Conservation (phyloP, 2,888 invertebrate genomes). For the Eugnorisma glareosa region DNA sequence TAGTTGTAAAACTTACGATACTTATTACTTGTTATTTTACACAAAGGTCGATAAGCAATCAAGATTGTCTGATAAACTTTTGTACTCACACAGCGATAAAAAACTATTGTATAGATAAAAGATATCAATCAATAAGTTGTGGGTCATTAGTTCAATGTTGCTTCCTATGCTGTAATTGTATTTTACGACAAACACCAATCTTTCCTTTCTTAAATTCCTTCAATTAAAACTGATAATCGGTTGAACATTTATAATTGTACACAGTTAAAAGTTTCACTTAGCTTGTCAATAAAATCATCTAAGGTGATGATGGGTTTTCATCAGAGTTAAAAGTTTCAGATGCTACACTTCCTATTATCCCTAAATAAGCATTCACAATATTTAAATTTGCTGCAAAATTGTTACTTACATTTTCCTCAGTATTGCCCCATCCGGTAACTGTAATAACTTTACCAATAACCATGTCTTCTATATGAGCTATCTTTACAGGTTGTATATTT, state of each 20-base stretch:
- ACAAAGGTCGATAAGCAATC: background rate
- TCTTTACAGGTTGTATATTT: constrained; percentile 81
- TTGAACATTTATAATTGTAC: background rate
- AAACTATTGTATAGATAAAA: background rate
- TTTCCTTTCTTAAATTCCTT: constrained; percentile 26
- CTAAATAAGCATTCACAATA: background rate
- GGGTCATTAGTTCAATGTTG: background rate
- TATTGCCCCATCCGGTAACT: constrained; percentile 88
- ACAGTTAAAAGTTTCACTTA: background rate
- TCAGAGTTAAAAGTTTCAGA: background rate
- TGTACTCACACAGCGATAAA: background rate
- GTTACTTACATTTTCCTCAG: constrained; percentile 84
- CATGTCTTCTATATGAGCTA: constrained; percentile 86
- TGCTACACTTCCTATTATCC: background rate
- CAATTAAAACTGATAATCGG: background rate
- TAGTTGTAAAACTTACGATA: background rate
- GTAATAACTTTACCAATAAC: constrained; percentile 83
- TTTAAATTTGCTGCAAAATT: background rate
- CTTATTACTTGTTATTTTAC: constrained; percentile 5
- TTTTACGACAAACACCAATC: constrained; percentile 2
- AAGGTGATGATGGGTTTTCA: background rate
- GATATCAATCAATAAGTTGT: constrained; percentile 1
- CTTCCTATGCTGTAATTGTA: too few species aligned
- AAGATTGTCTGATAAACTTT: background rate
- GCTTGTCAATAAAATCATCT: background rate